phyloP scores from a whole-genome alignment of 2,113 vertebrate genomes.

The Erythrolamprus reginae region DNA sequence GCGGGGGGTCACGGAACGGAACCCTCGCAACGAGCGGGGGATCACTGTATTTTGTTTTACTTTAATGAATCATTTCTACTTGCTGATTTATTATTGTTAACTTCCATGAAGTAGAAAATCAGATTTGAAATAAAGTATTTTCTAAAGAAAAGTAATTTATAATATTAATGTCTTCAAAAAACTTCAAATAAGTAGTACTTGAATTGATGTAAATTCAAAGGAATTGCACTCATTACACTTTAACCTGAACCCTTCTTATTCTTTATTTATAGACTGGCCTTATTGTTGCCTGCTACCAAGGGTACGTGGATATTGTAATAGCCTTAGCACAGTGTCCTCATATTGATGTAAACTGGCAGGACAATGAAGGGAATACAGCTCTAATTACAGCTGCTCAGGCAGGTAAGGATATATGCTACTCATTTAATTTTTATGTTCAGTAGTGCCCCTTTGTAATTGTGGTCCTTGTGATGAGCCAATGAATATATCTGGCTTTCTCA shows the following conservation, averaged over 20 bases:
- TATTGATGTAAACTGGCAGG: slow-evolving; percentile 94
- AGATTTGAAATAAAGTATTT: neutral
- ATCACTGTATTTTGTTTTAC: neutral
- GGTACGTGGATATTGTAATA: slow-evolving; percentile 89
- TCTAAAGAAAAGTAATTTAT: neutral
- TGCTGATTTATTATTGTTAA: neutral
- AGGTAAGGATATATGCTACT: slow-evolving; percentile 74
- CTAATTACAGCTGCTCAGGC: slow-evolving; percentile 93
- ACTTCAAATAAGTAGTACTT: neutral
- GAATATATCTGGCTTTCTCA: neutral
- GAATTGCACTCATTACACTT: slow-evolving; percentile 13
- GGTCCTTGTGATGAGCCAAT: neutral
- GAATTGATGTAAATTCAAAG: neutral
- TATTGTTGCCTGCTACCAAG: slow-evolving; percentile 91
- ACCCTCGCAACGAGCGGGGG: too few relatives aligned
- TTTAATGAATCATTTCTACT: neutral
- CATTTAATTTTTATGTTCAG: neutral
- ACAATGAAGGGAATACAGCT: slow-evolving; percentile 94
- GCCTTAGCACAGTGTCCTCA: slow-evolving; percentile 87
- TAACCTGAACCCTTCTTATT: slow-evolving; percentile 27
- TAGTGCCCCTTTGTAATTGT: neutral
- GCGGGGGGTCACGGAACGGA: too few relatives aligned
- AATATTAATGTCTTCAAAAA: neutral
- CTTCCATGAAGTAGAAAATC: neutral
- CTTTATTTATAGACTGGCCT: slow-evolving; percentile 81